A percentile compares a stretch with the other conserved stretches of the same genome.
Evolutionary conservation across 2,113 vertebrate species (phyloP).

Genomic region (Peromyscus leucopus): DNA sequence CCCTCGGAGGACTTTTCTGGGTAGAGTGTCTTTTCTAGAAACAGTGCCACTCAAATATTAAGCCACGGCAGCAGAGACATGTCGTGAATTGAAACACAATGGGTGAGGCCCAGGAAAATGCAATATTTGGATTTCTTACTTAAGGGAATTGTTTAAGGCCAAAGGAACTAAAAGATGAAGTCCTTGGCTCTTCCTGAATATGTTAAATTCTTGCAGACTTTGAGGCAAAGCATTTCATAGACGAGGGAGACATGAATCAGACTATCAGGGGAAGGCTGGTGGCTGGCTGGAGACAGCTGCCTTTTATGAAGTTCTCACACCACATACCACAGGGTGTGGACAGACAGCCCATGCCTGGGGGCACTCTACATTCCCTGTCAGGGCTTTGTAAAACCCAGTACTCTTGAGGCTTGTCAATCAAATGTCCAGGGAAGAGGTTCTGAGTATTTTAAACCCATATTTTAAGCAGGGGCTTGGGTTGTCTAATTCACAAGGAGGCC

Average conservation of each 20-base stretch:
- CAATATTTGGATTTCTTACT: slow-evolving; percentile 31
- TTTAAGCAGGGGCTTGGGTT: neutral
- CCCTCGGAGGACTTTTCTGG: neutral
- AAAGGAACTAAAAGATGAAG: slow-evolving; percentile 39
- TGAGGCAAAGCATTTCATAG: neutral
- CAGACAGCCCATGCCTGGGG: neutral
- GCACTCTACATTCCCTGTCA: neutral
- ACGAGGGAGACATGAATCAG: neutral
- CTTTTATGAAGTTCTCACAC: neutral
- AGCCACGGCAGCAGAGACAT: neutral
- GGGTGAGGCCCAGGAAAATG: neutral
- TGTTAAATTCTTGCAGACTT: slow-evolving; percentile 15
- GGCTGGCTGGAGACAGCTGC: neutral
- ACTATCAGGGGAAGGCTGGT: neutral
- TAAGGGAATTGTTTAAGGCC: slow-evolving; percentile 8
- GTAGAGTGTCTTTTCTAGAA: slow-evolving; percentile 6
- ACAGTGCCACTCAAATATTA: neutral
- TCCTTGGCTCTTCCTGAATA: slow-evolving; percentile 17
- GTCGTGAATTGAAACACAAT: neutral
- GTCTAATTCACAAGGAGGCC: neutral
- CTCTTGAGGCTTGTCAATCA: neutral
- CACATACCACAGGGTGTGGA: neutral
- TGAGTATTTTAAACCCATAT: neutral
- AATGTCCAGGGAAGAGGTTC: neutral
- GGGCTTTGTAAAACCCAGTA: neutral